Base-by-base conservation (phyloP, 1,140 invertebrate species). In the Ooceraea biroi region DNA sequence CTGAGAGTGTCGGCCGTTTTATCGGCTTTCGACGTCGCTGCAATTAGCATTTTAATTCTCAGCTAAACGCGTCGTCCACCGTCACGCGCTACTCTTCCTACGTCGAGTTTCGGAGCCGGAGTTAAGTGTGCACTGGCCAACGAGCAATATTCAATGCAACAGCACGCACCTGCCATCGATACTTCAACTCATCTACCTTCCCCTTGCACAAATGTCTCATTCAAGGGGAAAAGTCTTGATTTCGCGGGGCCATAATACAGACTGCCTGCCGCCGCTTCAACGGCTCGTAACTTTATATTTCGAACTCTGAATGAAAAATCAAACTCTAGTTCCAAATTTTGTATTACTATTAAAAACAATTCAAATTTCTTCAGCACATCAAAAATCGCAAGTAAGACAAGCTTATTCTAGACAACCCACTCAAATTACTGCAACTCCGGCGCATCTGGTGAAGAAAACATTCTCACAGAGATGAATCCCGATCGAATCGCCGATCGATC, bases 21-120 rank as follows among this genome's bases (percentile, higher is more conserved):
- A 73, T 82, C 78, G 71, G 78, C 78, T 80, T 80, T 80, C 76
- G 41, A 80, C 76, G 76, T 80, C 76, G 76, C 76, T 80, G 76
- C 76, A 80, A 80, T 80, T 80, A 80, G 76, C 65, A 80, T 80
- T 80, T 80, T 80, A 80, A 80, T 80, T 80, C 65, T 80, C 76
- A 52, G 65, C 76, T 71, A 71, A 60, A 82, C 78, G 78, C 78
- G 44, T 44, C 78, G 57, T 55, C 69, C 69, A 44, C 27, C 41
- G 46, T 72, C 41, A 77, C 48, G 74, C 74, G 48, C 50, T 55
- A 80, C 52, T 80, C 52, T 71, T 55, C 41, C 65, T 19, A 48
- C 58, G 63, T 22, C 50, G 63, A 63, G 48, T 57, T 17, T 50
- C 19, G 10, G 36, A 36, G 55, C 50, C 52, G 25, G 25, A 80